These are phyloP conservation scores for Leucopternis melanops DNA, from an alignment of 2,113 vertebrate species.

Conservation along the genomic window DNA sequence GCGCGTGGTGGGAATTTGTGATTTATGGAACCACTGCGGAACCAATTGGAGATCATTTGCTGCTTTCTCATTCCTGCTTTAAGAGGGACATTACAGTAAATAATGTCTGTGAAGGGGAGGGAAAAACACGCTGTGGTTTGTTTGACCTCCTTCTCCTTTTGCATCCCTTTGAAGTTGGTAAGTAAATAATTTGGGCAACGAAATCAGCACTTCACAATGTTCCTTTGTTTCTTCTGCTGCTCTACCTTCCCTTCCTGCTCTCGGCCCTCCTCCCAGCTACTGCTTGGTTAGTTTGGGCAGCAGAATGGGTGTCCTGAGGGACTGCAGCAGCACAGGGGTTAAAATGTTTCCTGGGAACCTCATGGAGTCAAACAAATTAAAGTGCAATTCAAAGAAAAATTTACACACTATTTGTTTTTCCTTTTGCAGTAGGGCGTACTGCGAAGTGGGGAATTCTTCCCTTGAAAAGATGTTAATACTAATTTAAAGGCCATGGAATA, in stretches of 20 bases:
- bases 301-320: neutral
- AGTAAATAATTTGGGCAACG: slow-evolving; percentile 38
- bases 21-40: neutral
- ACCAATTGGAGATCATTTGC: neutral
- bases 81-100: slow-evolving; percentile 18
- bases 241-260: neutral
- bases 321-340: neutral
- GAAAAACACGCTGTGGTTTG: neutral
- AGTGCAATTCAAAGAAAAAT: neutral
- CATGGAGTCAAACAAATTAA: neutral
- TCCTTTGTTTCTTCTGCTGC: slow-evolving; percentile 31
- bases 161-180: slow-evolving; percentile 34
- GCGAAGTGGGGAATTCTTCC: neutral
- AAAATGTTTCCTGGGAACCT: neutral
- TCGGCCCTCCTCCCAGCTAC: neutral
- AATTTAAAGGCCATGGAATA: neutral
- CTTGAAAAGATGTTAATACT: neutral
- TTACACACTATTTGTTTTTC: neutral
- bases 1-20: neutral
- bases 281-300: neutral
- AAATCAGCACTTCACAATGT: neutral
- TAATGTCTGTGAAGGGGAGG: neutral
- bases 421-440: neutral
- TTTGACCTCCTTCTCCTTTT: slow-evolving; percentile 32
- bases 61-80: neutral